Percentiles rank a stretch among this genome's conserved stretches.
phyloP scores from a whole-genome alignment of 2,113 vertebrate genomes.

The Erythrocercus mccallii region DNA sequence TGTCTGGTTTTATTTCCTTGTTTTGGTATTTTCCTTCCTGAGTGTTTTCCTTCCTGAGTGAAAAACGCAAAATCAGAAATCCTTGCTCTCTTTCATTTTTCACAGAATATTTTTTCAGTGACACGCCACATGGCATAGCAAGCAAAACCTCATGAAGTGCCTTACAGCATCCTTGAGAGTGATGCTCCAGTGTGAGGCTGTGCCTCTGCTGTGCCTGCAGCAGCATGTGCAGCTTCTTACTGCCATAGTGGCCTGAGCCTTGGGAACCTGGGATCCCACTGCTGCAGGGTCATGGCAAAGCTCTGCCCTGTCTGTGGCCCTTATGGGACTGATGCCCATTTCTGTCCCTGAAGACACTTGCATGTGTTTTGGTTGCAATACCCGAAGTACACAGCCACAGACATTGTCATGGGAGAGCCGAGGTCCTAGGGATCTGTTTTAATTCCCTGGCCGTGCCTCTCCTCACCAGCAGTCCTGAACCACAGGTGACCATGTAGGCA shows the following conservation, averaged over 20 bases:
- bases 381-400: not conserved
- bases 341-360: not conserved
- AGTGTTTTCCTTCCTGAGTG: not conserved
- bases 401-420: not conserved
- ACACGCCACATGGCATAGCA: not conserved
- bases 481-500: not conserved
- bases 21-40: not conserved
- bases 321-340: not conserved
- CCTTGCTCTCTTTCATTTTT: not conserved
- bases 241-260: not conserved
- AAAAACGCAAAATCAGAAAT: not conserved
- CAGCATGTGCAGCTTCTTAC: not conserved
- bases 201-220: not conserved
- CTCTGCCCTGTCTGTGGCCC: not conserved
- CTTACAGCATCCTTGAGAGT: fast-evolving
- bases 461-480: not conserved
- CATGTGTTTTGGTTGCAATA: not conserved
- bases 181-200: fast-evolving
- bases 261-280: not conserved
- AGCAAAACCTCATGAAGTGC: not conserved
- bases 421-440: not conserved
- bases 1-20: not conserved
- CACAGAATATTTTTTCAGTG: not conserved
- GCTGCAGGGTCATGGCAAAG: not conserved
- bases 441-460: not conserved